Base-by-base conservation (phyloP, 2,888 invertebrate species). In the Acleris holmiana region DNA sequence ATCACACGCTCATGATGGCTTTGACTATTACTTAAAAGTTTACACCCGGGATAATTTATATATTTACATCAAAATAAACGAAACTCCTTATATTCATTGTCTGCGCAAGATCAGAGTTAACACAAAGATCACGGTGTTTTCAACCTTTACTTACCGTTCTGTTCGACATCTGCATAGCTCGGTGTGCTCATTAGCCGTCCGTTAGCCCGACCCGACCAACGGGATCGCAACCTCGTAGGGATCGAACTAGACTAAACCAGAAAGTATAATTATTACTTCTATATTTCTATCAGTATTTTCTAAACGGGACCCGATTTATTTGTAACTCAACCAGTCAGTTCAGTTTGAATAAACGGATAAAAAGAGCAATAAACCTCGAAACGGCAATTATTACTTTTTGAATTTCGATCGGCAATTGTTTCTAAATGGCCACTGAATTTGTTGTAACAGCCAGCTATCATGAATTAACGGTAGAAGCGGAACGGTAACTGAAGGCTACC, bases 151-250 rank as follows among this genome's bases (percentile, higher is more conserved):
- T 55, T 57, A 57, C 73, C 69, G 74, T 70, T 75, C 74, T 68
- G 75, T 70, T 76, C 73, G 77, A 80, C 84, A 89, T 89, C 88
- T 89, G 88, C 89, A 89, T 89, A 89, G 86, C 89, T 85, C 84
- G 84, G 77, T 84, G 89, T 86, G 85, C 90, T 88, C 88, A 89
- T 91, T 91, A 90, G 85, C 83, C 76, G 83, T 83, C 91, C 91
- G 91, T 90, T 91, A 89, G 81, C 77, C 80, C 86, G 85, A 80
- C 83, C 71, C 68, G 66, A 55, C 69, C 84, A 86, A 84, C 78
- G 79, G 79, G 77, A 80, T 77, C 78, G 71, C 74, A 74, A 78
- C 78, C 76, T 78, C 76, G 74, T 54, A 59, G 65, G 65, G 60
- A 60, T 49, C 8, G 48, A 59, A 65, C 65, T 60, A 54, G 47